Conservation (phyloP, 2,888 invertebrate genomes). For the Cenopis cana region DNA sequence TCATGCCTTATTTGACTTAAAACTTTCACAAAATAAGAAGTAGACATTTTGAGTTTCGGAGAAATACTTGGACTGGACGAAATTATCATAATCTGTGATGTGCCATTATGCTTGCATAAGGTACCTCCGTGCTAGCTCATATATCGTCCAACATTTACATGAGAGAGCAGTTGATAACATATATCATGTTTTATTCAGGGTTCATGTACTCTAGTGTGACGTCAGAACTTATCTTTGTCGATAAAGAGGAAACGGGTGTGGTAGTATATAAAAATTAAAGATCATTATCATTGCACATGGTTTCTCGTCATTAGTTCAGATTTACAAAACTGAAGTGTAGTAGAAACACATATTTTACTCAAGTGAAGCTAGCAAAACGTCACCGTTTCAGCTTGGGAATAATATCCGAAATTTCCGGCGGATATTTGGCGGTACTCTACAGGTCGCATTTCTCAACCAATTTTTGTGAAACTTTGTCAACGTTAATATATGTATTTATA, state of each 20-base stretch:
- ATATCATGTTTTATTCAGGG: slow-evolving; percentile 44
- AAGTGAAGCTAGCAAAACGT: too few species aligned
- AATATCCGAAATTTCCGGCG: too few species aligned
- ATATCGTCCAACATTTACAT: slow-evolving; percentile 42
- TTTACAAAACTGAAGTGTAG: neutral
- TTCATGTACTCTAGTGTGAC: slow-evolving; percentile 13
- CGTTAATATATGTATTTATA: too few species aligned
- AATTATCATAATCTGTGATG: slow-evolving; percentile 41
- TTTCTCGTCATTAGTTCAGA: neutral
- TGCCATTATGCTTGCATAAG: slow-evolving; percentile 38
- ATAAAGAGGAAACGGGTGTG: neutral
- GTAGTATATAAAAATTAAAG: neutral
- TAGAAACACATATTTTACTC: too few species aligned
- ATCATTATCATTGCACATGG: neutral
- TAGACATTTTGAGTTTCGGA: neutral
- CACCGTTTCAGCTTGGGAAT: too few species aligned
- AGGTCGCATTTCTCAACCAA: too few species aligned
- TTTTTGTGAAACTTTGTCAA: too few species aligned
- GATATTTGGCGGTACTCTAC: too few species aligned
- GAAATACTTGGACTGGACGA: slow-evolving; percentile 15
- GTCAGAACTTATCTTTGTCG: slow-evolving; percentile 23
- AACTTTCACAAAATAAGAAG: neutral
- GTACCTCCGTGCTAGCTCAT: slow-evolving; percentile 41
- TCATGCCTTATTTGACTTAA: neutral
- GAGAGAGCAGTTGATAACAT: slow-evolving; percentile 36